Conservation (phyloP, 2,113 vertebrate genomes). For the Cyanistes caeruleus region DNA sequence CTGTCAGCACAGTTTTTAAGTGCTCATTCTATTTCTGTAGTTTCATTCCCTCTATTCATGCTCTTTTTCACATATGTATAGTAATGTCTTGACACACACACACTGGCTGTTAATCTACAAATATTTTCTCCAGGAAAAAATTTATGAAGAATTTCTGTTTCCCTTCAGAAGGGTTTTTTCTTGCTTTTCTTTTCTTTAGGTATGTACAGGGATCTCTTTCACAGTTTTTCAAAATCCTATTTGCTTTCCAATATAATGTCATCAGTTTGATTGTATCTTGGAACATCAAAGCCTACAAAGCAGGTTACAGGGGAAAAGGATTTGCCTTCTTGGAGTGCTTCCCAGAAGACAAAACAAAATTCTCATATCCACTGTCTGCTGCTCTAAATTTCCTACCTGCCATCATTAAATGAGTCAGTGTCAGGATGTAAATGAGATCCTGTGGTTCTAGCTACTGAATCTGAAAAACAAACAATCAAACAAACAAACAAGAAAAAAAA, state of each 20-base stretch:
- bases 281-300: not conserved
- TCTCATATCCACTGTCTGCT: not conserved
- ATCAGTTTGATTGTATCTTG: not conserved
- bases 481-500: not conserved
- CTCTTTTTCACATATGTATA: not conserved
- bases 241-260: not conserved
- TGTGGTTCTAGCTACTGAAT: not conserved
- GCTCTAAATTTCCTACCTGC: not conserved
- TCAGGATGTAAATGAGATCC: not conserved
- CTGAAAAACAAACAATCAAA: not conserved
- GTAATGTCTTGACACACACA: not conserved
- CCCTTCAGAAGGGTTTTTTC: not conserved
- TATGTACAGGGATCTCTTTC: not conserved
- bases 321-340: not conserved
- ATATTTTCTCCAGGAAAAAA: not conserved
- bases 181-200: not conserved
- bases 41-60: not conserved
- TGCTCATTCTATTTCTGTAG: not conserved
- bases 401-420: not conserved
- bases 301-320: not conserved
- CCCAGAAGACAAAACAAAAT: not conserved
- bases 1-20: not conserved
- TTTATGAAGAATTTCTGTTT: not conserved
- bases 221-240: constrained; percentile 13
- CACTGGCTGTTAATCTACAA: not conserved